These are phyloP conservation scores for Takifugu bimaculatus DNA, from an alignment of 2,113 vertebrate genomes.

Conservation along the genomic window DNA sequence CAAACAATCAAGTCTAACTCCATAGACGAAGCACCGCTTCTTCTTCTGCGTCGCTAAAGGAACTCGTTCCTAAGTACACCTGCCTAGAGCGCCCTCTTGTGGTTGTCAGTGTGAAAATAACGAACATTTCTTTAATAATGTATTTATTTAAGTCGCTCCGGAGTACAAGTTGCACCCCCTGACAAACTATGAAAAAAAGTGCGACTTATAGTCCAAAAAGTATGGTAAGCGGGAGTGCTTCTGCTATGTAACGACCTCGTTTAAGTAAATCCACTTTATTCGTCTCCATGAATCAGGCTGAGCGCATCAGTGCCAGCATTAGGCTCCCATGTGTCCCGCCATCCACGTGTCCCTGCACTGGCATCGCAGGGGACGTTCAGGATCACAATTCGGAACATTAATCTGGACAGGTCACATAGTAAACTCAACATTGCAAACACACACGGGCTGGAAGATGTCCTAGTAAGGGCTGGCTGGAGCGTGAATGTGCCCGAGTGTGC, in stretches of 20 bases:
- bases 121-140: too few relatives aligned
- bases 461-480: constrained; percentile 28
- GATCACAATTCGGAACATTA: constrained; percentile 17
- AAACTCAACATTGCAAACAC: constrained; percentile 7
- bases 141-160: too few relatives aligned
- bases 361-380: constrained; percentile 22
- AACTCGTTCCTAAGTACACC: too few relatives aligned
- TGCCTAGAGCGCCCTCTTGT: too few relatives aligned
- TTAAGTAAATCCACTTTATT: constrained; percentile 19
- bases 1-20: too few relatives aligned
- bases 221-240: constrained; percentile 1
- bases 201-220: too few relatives aligned
- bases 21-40: too few relatives aligned
- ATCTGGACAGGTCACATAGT: constrained; percentile 2
- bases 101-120: too few relatives aligned
- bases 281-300: background rate
- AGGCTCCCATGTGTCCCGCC: background rate
- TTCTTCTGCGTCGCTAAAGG: too few relatives aligned
- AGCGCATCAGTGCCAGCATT: background rate
- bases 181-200: too few relatives aligned
- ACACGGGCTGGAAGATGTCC: constrained; percentile 15
- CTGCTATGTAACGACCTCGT: constrained; percentile 3
- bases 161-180: too few relatives aligned
- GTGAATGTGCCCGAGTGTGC: constrained; percentile 24
- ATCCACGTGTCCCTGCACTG: constrained; percentile 6